Base-by-base conservation (phyloP, 53 echinoderm and acorn worm genomes). In the Paracentrotus lividus region DNA sequence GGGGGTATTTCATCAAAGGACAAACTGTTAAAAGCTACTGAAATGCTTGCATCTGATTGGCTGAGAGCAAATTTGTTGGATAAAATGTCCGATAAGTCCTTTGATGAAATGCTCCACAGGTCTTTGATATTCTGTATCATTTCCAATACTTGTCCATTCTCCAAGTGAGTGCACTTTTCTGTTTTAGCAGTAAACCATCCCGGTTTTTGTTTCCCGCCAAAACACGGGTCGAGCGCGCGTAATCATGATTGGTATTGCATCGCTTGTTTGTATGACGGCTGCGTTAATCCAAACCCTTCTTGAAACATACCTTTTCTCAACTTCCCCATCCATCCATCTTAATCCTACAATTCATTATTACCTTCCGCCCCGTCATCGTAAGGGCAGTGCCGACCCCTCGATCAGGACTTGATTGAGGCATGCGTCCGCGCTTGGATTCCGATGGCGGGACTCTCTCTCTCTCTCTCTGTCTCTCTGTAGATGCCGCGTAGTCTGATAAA, bases 141-240 rank as follows among this genome's bases (percentile, higher is more conserved):
- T 4, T 34, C 38, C 72, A 5, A n/a, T n/a, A n/a, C n/a, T n/a
- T n/a, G n/a, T 4, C 72, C 40, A 5, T 6, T 21, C 72, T 32
- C 32, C 20, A 40, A 38, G 72, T 72, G 72, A 72, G 72, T 72
- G 72, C 40, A 72, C 72, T 72, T 38, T 72, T 72, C 18, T 72
- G 72, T 72, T 72, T 72, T 72, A 72, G 38, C 32, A 38, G 72
- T 72, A 72, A 72, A 72, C 72, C 72, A 72, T 38, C 36, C 72
- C 72, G 72, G 72, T 72, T 72, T 72, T 72, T 72, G 40, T 72
- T 72, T 72, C 72, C 72, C 72, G 72, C 72, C 72, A 38, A 72
- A 72, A 72, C 72, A 72, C 40, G 18, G 72, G 36, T 38, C 40
- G 72, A 16, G 36, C 36, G 72, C 38, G 72, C 4, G 72, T 72